phyloP scores from a whole-genome alignment of 2,888 invertebrate species.

The Caradrina kadenii region DNA sequence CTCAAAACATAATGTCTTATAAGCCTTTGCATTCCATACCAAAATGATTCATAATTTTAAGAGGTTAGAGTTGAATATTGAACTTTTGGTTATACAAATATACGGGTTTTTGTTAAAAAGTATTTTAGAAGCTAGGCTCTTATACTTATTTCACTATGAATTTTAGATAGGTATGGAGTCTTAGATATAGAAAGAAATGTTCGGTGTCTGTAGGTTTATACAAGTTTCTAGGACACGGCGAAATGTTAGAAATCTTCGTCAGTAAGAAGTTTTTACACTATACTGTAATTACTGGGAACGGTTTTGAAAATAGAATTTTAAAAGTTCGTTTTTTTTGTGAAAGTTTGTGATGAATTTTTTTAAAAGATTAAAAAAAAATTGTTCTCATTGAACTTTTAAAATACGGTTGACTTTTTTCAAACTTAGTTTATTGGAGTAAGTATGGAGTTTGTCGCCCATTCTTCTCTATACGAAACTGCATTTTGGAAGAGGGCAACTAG shows the following conservation, averaged over 20 bases:
- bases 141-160: slow-evolving; percentile 90
- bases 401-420: no score
- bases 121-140: slow-evolving; percentile 88
- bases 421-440: no score
- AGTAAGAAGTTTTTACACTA: slow-evolving; percentile 68
- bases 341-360: neutral
- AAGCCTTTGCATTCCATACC: slow-evolving; percentile 27
- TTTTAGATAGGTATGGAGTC: slow-evolving; percentile 88
- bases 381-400: no score
- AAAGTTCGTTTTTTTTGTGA: neutral
- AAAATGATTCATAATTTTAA: slow-evolving; percentile 56
- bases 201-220: slow-evolving; percentile 83
- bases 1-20: slow-evolving; percentile 70
- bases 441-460: no score
- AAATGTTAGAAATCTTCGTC: slow-evolving; percentile 86
- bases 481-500: no score
- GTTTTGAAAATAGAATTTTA: neutral
- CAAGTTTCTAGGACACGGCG: slow-evolving; percentile 87
- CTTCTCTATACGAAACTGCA: no score
- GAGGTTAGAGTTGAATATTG: slow-evolving; percentile 30
- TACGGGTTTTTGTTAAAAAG: slow-evolving; percentile 45
- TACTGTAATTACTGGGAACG: slow-evolving; percentile 64
- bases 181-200: slow-evolving; percentile 89
- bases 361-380: neutral
- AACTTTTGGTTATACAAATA: neutral